Evolutionary conservation across 2,113 vertebrate species (phyloP), one percentile per base, ranked within the genome.

Genomic region (Tiliqua scincoides): DNA sequence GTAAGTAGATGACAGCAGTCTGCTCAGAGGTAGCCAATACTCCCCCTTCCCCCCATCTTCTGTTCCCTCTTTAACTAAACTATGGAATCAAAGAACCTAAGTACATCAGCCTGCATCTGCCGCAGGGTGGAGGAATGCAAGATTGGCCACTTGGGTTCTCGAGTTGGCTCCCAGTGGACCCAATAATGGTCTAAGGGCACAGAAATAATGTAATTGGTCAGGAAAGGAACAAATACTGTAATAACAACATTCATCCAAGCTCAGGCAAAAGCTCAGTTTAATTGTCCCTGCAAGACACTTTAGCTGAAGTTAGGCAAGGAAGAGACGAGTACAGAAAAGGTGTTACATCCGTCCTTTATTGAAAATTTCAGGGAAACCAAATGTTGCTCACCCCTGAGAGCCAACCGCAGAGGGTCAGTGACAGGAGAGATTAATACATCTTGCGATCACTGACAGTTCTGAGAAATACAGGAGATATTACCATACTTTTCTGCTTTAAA

Each of bases 351-450:
- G 90, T 91, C 78, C 88, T 93, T 96, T 95, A 96, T 96, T 96
- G 95, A 94, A 95, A 96, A 95, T 94, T 89, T 96, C 92, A 93
- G 93, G 83, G 89, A 95, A 95, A 94, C 94, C 90, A 95, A 95
- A 95, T 92, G 92, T 73, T 94, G 73, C 25, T 85, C 75, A 87
- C 89, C 93, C 92, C 85, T 61, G 40, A 89, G 96, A 93, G 88
- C 72, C 90, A 84, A 82, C 43, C 68, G 87, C 87, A 84, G 86
- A 89, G 90, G 80, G 83, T 75, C 79, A 91, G 85, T 93, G 95
- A 95, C 96, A 96, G 93, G 90, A 89, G 96, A 97, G 97, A 97
- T 96, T 95, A 96, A 97, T 97, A 96, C 79, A 88, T 96, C 94
- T 88, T 91, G 88, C 93, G 93, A 93, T 91, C 93, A 92, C 84